Evolutionary conservation across 2,113 vertebrate genomes (phyloP).

Genomic region (Pelvicachromis taeniatus): DNA sequence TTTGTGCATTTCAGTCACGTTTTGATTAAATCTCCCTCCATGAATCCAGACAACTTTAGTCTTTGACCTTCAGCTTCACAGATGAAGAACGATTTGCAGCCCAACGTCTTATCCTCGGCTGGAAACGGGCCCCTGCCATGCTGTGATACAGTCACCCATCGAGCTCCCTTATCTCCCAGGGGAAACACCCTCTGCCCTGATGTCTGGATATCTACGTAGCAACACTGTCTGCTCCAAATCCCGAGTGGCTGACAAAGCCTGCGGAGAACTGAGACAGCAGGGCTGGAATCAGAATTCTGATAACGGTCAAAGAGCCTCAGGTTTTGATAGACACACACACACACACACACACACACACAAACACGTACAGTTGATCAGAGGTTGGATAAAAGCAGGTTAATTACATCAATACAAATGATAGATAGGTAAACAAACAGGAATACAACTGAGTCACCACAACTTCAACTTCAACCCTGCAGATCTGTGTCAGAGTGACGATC

Average conservation of each 20-base stretch:
- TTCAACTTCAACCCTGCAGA: not conserved
- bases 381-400: not conserved
- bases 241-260: slow-evolving; percentile 10
- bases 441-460: not conserved
- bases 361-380: not conserved
- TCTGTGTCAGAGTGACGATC: not conserved
- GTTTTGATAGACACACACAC: not conserved
- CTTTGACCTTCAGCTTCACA: slow-evolving; percentile 39
- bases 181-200: slow-evolving; percentile 30
- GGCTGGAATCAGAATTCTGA: slow-evolving; percentile 23
- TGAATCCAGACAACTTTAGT: slow-evolving; percentile 22
- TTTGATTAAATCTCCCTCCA: not conserved
- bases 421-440: too few relatives aligned
- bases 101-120: not conserved
- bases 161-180: slow-evolving; percentile 32
- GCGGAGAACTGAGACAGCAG: slow-evolving; percentile 5
- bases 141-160: slow-evolving; percentile 34
- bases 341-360: not conserved
- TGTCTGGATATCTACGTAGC: slow-evolving; percentile 35
- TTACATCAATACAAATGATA: not conserved
- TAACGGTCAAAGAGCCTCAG: slow-evolving; percentile 10
- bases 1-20: not conserved
- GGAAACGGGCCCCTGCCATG: not conserved
- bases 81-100: slow-evolving; percentile 14
- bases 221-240: slow-evolving; percentile 32